Base-by-base conservation (phyloP, 2,888 invertebrate species). In the Caenorhabditis imperialis region DNA sequence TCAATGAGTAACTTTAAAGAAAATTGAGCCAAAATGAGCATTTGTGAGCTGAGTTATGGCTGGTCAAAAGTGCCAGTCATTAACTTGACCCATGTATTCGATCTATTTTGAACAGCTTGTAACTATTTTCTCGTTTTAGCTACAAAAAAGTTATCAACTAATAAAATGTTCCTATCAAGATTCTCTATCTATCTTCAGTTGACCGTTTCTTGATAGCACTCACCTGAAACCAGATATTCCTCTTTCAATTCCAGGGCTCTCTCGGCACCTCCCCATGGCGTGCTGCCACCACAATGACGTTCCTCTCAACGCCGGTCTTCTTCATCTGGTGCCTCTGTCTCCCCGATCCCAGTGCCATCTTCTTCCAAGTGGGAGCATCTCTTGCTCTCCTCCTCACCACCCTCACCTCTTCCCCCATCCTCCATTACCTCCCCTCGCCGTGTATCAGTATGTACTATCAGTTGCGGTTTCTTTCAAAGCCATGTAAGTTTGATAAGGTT, bases 391-490 rank as follows among this genome's bases (percentile, higher is more conserved):
- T 78, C 6, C 55, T 78, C 8, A 74, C 75, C 10, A 48, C 76
- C 3, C 27, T 77, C 3, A 76, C 82, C 6, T 69, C 76, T 1
- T 70, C 78, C 6, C 75, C 75, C 14, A 81, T 82, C 40, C 72
- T 82, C 25, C 82, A 82, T 42, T 81, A 82, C 61, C 75, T 82
- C 22, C 81, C 81, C 2, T 81, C 79, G 0, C 81, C 82, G 12
- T 73, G 75, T 38, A 75, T 81, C 33, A 61, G 58, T n/a, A 74
- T 67, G 20, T 82, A 81, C 33, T 70, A 73, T 58, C 77, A 79
- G 30, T 57, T 80, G 51, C 20, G 82, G 40, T 82, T 67, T 54
- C 58, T 78, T 16, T 79, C 79, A 16, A 60, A 45, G 44, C 55
- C 50, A 33, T 57, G 82, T 82, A 25, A 79, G 82, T 76, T 54